phyloP scores from a whole-genome alignment of 2,113 vertebrate species.

The Orycteropus afer region DNA sequence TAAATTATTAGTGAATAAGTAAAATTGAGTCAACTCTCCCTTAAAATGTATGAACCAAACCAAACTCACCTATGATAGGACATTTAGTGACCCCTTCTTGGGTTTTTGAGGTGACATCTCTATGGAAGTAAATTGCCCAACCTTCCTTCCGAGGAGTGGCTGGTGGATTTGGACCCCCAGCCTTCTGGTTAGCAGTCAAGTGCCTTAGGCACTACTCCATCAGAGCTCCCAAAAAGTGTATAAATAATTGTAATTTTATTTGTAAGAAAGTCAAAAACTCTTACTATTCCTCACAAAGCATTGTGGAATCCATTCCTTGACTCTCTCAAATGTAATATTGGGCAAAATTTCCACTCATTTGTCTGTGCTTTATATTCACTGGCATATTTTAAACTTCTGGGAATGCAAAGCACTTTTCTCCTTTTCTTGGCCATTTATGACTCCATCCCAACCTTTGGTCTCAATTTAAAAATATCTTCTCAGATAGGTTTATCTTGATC shows the following conservation, averaged over 20 bases:
- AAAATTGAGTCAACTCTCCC: background rate
- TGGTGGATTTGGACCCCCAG: too few species aligned
- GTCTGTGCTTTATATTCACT: background rate
- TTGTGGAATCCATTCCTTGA: background rate
- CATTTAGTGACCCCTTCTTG: too few species aligned
- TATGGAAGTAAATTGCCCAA: too few species aligned
- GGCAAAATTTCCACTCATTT: background rate
- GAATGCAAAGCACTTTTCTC: background rate
- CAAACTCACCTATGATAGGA: too few species aligned
- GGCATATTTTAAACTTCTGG: background rate
- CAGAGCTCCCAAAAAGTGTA: too few species aligned
- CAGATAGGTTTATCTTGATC: background rate
- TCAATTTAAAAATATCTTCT: background rate
- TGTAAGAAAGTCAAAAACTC: background rate
- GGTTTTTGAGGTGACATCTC: too few species aligned
- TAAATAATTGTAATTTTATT: background rate
- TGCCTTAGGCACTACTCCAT: too few species aligned
- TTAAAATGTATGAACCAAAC: too few species aligned
- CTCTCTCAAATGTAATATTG: background rate
- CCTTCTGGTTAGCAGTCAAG: too few species aligned
- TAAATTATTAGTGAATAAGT: too few species aligned
- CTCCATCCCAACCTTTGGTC: background rate
- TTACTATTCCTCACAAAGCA: background rate
- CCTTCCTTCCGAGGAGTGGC: too few species aligned
- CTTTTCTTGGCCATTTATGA: background rate